These are phyloP conservation scores for Trissolcus japonicus DNA, from an alignment of 2,888 invertebrate genomes.

Conservation along the genomic window DNA sequence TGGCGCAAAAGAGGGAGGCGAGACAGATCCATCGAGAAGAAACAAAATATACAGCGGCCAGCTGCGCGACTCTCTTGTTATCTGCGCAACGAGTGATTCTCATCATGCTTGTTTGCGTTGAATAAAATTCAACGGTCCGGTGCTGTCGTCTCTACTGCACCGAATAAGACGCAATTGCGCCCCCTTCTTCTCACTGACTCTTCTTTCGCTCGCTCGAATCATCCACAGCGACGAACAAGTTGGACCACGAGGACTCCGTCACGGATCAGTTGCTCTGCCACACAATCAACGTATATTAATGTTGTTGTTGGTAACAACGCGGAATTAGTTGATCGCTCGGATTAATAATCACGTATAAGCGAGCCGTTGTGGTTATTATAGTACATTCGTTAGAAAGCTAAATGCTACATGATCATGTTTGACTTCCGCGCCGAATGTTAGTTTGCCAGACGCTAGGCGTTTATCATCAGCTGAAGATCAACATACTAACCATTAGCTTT, in stretches of 20 bases:
- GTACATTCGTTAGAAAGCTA: slow-evolving; percentile 45
- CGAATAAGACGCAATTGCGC: slow-evolving; percentile 3
- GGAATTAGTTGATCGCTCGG: slow-evolving; percentile 3
- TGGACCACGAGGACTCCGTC: slow-evolving; percentile 21
- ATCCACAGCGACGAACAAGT: slow-evolving; percentile 18
- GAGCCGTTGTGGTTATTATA: slow-evolving; percentile 36
- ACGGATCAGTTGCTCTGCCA: slow-evolving; percentile 38
- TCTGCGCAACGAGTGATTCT: slow-evolving; percentile 57
- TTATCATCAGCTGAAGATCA: slow-evolving; percentile 52
- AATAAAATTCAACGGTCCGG: slow-evolving; percentile 52
- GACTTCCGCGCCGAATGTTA: slow-evolving; percentile 41
- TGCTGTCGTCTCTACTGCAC: slow-evolving; percentile 33
- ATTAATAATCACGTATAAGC: slow-evolving; percentile 25
- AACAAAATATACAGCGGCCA: slow-evolving; percentile 49
- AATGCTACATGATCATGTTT: slow-evolving; percentile 38
- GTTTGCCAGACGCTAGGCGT: slow-evolving; percentile 23
- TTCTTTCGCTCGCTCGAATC: slow-evolving; percentile 35
- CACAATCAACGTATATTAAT: slow-evolving; percentile 36
- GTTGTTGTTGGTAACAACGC: slow-evolving; percentile 13
- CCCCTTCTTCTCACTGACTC: slow-evolving; percentile 8
- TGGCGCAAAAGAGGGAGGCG: slow-evolving; percentile 48
- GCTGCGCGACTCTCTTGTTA: slow-evolving; percentile 55
- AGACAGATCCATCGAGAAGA: slow-evolving; percentile 46
- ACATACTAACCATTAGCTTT: slow-evolving; percentile 47
- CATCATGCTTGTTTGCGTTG: slow-evolving; percentile 52